phyloP scores from a whole-genome alignment of 2,888 invertebrate species.

The Panzeria rudis region DNA sequence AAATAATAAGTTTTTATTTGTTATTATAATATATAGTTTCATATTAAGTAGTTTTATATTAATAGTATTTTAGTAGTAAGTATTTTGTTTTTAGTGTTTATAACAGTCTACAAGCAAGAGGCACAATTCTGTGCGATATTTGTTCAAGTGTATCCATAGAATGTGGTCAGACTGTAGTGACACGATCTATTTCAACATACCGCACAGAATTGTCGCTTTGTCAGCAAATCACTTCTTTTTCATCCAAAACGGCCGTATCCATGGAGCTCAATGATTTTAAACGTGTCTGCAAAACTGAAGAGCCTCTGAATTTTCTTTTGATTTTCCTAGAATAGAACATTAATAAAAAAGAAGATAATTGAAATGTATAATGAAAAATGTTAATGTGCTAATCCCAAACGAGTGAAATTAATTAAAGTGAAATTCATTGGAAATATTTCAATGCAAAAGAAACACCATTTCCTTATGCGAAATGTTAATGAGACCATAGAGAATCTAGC shows the following conservation, averaged over 20 bases:
- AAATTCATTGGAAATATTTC: conserved; percentile 3
- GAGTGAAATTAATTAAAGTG: conserved; percentile 43
- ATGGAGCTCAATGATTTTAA: conserved; percentile 89
- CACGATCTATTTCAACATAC: conserved; percentile 94
- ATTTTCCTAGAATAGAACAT: conserved; percentile 80
- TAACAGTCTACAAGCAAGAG: conserved; percentile 74
- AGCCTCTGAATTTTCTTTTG: conserved; percentile 87
- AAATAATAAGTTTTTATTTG: conserved; percentile 41
- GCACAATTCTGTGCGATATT: conserved; percentile 83
- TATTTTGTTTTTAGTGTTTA: conserved; percentile 64
- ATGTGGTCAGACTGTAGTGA: conserved; percentile 92
- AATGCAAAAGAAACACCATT: conserved; percentile 44
- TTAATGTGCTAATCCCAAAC: conserved; percentile 18
- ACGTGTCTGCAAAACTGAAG: conserved; percentile 91
- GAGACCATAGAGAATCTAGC: no score
- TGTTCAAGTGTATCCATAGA: conserved; percentile 72
- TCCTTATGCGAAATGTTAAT: background rate
- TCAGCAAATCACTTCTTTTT: conserved; percentile 97
- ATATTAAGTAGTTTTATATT: conserved; percentile 54
- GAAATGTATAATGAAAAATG: conserved; percentile 8
- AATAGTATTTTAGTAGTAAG: conserved; percentile 57
- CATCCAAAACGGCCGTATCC: conserved; percentile 93
- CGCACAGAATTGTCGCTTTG: conserved; percentile 97
- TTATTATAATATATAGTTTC: conserved; percentile 44
- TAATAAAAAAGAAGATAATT: background rate